Evolutionary conservation across 2,113 vertebrate genomes (phyloP).

Genomic region (Rhinoderma darwinii): DNA sequence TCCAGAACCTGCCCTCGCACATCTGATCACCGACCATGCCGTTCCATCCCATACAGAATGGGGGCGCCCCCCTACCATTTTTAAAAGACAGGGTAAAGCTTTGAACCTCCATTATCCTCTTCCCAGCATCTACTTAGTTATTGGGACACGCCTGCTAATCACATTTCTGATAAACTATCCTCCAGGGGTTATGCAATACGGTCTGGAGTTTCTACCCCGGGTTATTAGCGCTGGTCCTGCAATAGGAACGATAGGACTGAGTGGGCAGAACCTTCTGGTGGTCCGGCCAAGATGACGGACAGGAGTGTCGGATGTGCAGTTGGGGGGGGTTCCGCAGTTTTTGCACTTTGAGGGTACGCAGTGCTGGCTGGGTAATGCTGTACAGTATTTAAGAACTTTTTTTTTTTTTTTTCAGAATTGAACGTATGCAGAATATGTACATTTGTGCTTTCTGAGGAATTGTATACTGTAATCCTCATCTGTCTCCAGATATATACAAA

Average conservation of each 20-base stretch:
- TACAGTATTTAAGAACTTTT: constrained; percentile 58
- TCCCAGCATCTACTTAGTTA: constrained; percentile 50
- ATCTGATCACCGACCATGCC: constrained; percentile 50
- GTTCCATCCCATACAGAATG: constrained; percentile 40
- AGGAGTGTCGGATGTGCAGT: neutral
- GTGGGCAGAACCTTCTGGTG: neutral
- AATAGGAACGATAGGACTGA: neutral
- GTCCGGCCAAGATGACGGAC: neutral
- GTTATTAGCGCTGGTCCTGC: constrained; percentile 14
- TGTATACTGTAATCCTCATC: constrained; percentile 55
- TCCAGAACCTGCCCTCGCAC: constrained; percentile 61
- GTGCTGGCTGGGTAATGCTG: constrained; percentile 46
- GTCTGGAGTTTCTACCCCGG: neutral
- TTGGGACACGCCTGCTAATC: constrained; percentile 31
- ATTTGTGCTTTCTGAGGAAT: constrained; percentile 57
- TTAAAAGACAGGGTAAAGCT: constrained; percentile 45
- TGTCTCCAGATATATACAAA: constrained; percentile 57
- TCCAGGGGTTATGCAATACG: constrained; percentile 11
- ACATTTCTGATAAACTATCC: constrained; percentile 30
- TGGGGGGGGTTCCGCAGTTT: neutral
- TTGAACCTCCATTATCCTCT: constrained; percentile 26
- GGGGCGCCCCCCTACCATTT: constrained; percentile 13
- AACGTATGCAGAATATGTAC: constrained; percentile 48
- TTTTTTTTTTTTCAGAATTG: constrained; percentile 39
- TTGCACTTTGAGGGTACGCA: constrained; percentile 52